Base-by-base conservation (phyloP, 2,888 invertebrate genomes). In the Thecophora atra region DNA sequence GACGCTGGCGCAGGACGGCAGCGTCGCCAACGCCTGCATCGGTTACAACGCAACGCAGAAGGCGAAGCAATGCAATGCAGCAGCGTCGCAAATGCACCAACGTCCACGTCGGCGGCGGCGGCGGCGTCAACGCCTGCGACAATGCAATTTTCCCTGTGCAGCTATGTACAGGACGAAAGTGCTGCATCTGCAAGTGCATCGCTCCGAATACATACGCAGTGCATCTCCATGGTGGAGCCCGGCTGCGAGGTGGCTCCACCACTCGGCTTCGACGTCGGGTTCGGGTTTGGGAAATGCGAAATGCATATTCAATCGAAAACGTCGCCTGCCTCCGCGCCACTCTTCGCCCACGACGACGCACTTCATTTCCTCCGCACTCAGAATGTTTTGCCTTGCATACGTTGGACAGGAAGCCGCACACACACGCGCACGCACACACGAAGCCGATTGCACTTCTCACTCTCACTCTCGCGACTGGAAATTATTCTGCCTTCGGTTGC, bases 231-330 rank as follows among this genome's bases (percentile, higher is more conserved):
- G 51, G 15, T 1, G 5, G 15, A n/a, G 51, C 51, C 51, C 17
- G 44, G 44, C n/a, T 51, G 51, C 51, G 2, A 17, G 15, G 15
- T n/a, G n/a, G n/a, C n/a, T n/a, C n/a, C n/a, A n/a, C n/a, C n/a
- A n/a, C n/a, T n/a, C n/a, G n/a, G n/a, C n/a, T n/a, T n/a, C n/a
- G n/a, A n/a, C n/a, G n/a, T n/a, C n/a, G n/a, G n/a, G n/a, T n/a
- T n/a, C n/a, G n/a, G 51, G 51, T 21, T 37, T 1, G 37, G 37
- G 37, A n/a, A n/a, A 8, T 37, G 37, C 47, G 47, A 64, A 64
- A 64, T 44, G 47, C 64, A 44, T 64, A 44, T 64, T 42, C 64
- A 24, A 64, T 64, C 64, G 44, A 47, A 44, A 19, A 47, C 13
- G 0, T 30, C 30, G 17, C 30, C 8, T 1, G 6, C 60, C 60